phyloP scores from a whole-genome alignment of 1,140 invertebrate genomes.

The Pogonus chalceus region DNA sequence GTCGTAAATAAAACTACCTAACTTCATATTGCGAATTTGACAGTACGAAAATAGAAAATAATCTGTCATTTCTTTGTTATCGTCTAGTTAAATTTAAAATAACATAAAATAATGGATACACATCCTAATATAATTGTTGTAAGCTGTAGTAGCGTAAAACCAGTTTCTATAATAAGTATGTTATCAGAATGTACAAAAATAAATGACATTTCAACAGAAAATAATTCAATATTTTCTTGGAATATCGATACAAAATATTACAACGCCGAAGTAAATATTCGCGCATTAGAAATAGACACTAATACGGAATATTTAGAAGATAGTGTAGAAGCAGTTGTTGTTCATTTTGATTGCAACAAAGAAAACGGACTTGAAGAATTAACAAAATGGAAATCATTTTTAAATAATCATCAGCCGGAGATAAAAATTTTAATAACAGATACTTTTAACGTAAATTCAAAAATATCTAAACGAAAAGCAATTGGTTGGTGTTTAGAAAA shows the following conservation, averaged over 20 bases:
- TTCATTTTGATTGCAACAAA: slow-evolving; percentile 34
- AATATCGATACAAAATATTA: slow-evolving; percentile 38
- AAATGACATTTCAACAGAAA: slow-evolving; percentile 12
- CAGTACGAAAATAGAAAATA: too few relatives aligned
- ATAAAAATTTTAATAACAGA: slow-evolving; percentile 32
- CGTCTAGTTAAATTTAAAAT: not conserved
- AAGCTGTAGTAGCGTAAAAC: slow-evolving; percentile 29
- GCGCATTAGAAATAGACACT: slow-evolving; percentile 27
- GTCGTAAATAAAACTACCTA: too few relatives aligned
- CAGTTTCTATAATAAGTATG: slow-evolving; percentile 30
- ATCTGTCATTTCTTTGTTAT: not conserved
- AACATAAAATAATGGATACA: slow-evolving; percentile 20
- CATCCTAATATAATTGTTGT: slow-evolving; percentile 29
- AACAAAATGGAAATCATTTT: slow-evolving; percentile 25
- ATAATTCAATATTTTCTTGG: slow-evolving; percentile 25
- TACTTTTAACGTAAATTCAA: slow-evolving; percentile 29
- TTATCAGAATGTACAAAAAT: slow-evolving; percentile 23
- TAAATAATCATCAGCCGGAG: slow-evolving; percentile 31
- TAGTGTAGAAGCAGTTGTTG: slow-evolving; percentile 32
- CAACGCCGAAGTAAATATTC: slow-evolving; percentile 30
- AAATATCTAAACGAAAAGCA: slow-evolving; percentile 26
- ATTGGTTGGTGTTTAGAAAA: slow-evolving; percentile 34
- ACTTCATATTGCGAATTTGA: too few relatives aligned
- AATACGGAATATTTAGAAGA: slow-evolving; percentile 22
- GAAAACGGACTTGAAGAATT: slow-evolving; percentile 28